Percentiles rank a stretch among this genome's conserved stretches.
These are phyloP conservation scores for Dryocosmus kuriphilus DNA, from an alignment of 2,888 invertebrate species.

Conservation along the genomic window DNA sequence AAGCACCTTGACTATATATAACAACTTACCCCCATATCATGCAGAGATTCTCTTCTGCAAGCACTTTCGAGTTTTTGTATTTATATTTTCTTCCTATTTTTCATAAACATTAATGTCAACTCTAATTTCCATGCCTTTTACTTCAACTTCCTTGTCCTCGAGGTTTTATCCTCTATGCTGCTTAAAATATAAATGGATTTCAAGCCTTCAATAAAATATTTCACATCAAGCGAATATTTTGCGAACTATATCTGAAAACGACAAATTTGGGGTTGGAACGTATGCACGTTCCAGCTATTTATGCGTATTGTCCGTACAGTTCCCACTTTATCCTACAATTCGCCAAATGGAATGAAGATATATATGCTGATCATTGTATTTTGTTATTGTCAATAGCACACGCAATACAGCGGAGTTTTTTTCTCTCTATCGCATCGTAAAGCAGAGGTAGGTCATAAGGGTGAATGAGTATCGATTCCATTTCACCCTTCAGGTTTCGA, in stretches of 20 bases:
- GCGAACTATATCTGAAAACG: neutral
- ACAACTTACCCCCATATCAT: neutral
- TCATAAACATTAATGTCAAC: neutral
- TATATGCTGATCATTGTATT: slow-evolving; percentile 21
- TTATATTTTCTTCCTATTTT: neutral
- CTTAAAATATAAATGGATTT: neutral
- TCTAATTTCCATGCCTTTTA: neutral
- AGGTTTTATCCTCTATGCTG: neutral
- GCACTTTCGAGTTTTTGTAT: neutral
- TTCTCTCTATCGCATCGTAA: slow-evolving; percentile 4
- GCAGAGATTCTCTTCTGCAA: neutral
- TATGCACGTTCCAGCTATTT: slow-evolving; percentile 11
- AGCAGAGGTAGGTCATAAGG: slow-evolving; percentile 37
- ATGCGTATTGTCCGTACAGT: slow-evolving; percentile 2
- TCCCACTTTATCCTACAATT: slow-evolving; percentile 15
- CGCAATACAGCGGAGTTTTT: slow-evolving; percentile 35
- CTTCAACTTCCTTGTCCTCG: neutral
- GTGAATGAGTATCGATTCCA: slow-evolving; percentile 40
- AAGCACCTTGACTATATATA: slow-evolving; percentile 2
- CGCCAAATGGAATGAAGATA: slow-evolving; percentile 24
- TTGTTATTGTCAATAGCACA: slow-evolving; percentile 39
- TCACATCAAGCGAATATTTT: neutral
- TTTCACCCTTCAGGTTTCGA: slow-evolving; percentile 34
- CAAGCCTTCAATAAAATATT: neutral
- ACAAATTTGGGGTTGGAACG: slow-evolving; percentile 1